Conservation (phyloP, 2,797 vertebrate genomes). For the Pantherophis alleghaniensis region DNA sequence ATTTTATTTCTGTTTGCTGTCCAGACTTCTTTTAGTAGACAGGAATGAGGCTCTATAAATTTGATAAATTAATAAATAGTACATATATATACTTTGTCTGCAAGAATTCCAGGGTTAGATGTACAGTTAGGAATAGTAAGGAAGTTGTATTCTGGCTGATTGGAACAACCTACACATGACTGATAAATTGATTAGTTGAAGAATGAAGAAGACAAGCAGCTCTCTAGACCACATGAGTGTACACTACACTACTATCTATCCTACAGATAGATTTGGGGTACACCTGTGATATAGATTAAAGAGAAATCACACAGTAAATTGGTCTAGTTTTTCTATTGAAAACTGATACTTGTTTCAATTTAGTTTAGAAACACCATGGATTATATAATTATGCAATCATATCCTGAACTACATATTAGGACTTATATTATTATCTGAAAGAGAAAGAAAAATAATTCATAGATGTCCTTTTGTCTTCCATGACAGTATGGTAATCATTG, state of each 20-base stretch:
- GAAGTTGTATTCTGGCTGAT: not conserved
- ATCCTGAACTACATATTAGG: not conserved
- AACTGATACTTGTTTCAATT: not conserved
- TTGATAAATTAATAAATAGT: not conserved
- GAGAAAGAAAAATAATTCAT: not conserved
- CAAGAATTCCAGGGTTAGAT: not conserved
- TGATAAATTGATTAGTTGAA: not conserved
- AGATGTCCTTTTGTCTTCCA: slow-evolving; percentile 19
- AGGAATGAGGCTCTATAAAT: not conserved
- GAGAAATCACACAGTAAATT: not conserved
- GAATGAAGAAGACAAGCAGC: not conserved
- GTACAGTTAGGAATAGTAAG: not conserved
- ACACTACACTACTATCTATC: too few species aligned
- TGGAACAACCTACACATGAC: not conserved
- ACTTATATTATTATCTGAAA: not conserved
- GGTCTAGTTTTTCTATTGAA: not conserved
- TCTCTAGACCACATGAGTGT: not conserved
- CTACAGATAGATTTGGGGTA: not conserved
- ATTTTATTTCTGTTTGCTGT: not conserved
- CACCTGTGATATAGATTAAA: not conserved
- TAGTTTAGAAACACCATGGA: not conserved
- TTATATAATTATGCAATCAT: not conserved
- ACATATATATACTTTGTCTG: not conserved
- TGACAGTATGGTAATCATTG: slow-evolving; percentile 3
- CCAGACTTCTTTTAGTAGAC: not conserved